Conservation (phyloP, 2,888 invertebrate genomes). For the Syritta pipiens region DNA sequence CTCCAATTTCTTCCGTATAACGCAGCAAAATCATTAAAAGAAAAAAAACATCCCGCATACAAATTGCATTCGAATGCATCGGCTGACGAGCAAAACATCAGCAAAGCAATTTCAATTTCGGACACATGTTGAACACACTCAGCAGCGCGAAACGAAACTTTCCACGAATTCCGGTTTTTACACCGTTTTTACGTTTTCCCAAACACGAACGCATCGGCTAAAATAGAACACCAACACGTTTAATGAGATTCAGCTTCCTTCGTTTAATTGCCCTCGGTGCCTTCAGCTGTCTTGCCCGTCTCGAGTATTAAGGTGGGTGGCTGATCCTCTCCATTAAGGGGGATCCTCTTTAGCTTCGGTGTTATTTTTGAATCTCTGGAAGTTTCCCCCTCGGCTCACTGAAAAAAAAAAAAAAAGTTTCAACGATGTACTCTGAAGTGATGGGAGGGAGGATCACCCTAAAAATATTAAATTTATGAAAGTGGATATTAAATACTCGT, state of each 20-base stretch:
- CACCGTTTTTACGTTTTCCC: constrained; percentile 49
- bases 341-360: too few species aligned
- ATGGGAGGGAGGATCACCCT: constrained; percentile 35
- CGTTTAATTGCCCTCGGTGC: constrained; percentile 60
- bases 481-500: constrained; percentile 67
- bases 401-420: too few species aligned
- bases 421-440: too few species aligned
- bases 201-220: too few species aligned
- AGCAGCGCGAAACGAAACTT: constrained; percentile 38
- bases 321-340: background rate
- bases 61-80: constrained; percentile 6
- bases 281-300: constrained; percentile 35
- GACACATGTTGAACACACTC: constrained; percentile 62
- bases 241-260: constrained; percentile 57
- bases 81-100: constrained; percentile 5
- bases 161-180: constrained; percentile 61
- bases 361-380: too few species aligned
- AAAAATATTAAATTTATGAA: constrained; percentile 24
- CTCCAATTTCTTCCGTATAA: too few species aligned
- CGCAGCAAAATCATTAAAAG: too few species aligned
- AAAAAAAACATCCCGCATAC: too few species aligned
- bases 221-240: constrained; percentile 55
- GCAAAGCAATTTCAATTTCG: constrained; percentile 5
- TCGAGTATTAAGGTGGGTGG: constrained; percentile 56
- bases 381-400: too few species aligned